Evolutionary conservation across 2,797 vertebrate genomes (phyloP).

Genomic region (Spinus pinus): DNA sequence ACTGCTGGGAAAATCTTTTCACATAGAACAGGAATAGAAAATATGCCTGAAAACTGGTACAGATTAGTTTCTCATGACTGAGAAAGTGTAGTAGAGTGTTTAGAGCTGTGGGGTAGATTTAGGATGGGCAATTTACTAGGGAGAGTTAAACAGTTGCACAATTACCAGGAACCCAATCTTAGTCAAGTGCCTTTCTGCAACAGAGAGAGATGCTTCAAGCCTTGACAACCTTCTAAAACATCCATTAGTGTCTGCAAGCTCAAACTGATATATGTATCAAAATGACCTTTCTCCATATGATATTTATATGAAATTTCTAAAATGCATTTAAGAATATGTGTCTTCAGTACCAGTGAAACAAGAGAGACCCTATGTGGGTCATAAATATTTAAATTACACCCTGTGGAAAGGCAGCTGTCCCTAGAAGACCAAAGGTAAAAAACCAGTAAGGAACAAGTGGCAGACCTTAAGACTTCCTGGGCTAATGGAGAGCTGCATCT

Average conservation of each 20-base stretch:
- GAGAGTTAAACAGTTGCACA: neutral
- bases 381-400: neutral
- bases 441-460: neutral
- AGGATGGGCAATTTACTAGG: neutral
- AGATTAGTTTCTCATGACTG: neutral
- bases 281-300: neutral
- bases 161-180: neutral
- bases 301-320: neutral
- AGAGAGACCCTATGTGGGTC: neutral
- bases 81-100: neutral
- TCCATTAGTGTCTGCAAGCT: neutral
- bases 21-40: neutral
- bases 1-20: neutral
- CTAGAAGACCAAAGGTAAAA: neutral
- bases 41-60: neutral
- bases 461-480: neutral
- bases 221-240: neutral
- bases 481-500: neutral
- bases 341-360: neutral
- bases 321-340: neutral
- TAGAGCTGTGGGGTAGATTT: neutral
- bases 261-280: neutral
- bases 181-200: neutral
- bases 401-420: neutral
- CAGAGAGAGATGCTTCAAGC: neutral